Evolutionary conservation across 2,888 invertebrate genomes (phyloP), one percentile per base, ranked within the genome.

Genomic region (Pammene fasciana): DNA sequence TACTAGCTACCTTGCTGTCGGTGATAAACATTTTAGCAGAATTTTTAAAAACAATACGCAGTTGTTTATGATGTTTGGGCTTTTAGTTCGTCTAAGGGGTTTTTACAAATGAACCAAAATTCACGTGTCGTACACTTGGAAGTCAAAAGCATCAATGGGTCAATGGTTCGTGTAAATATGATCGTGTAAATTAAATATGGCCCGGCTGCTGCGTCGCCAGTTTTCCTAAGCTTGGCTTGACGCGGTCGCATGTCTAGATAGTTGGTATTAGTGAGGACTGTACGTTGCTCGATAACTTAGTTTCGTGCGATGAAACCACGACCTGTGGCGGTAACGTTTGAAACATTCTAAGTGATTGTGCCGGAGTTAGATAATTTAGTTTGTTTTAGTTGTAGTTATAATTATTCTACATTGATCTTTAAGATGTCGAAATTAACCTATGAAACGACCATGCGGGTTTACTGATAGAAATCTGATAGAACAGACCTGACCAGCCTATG

Each of bases 331-430:
- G 50, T 52, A 41, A 52, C 50, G 62, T 62, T 62, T 62, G 50
- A 62, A 62, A 62, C 62, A 50, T 16, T 18, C 62, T 62, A 62
- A 62, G 62, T 50, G 62, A 41, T 62, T 62, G 50, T 41, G 62
- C 41, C 62, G 62, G 50, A 50, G 41, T 50, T 50, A 50, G 62
- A 52, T 62, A 41, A 62, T 52, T 62, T 41, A 41, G 41, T 62
- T 50, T 41, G 61, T 48, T 61, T 61, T 50, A 50, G 50, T 50
- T 59, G 61, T 13, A 50, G 50, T 61, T 50, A 18, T 50, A n/a
- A 38, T 18, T 46, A 46, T 13, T 59, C 13, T 26, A 59, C 26
- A 34, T n/a, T 38, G 10, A 45, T 57, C 11, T 43, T n/a, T 18
- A 11, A 26, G 34, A 3, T 4, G 34, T n/a, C 11, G 41, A 14